Evolutionary conservation across 1,140 invertebrate species (phyloP), one percentile per base, ranked within the genome.

Genomic region (Halyomorpha halys): DNA sequence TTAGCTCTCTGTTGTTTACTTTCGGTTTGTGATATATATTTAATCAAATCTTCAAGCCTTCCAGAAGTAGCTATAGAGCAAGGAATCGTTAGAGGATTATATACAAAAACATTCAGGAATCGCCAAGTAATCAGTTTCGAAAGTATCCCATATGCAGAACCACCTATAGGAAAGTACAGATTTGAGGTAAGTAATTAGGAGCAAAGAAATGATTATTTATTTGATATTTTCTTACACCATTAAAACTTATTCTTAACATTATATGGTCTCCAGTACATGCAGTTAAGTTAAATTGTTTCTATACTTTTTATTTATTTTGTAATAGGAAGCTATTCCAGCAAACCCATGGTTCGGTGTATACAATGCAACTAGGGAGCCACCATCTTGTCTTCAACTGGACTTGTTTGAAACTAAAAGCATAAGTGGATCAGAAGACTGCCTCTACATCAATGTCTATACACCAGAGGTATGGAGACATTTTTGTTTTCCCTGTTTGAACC

Each of bases 401-500:
- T 16, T 39, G 11, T 13, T 11, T 11, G 1, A 4, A 15, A n/a
- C 16, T 27, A 59, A 34, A 49, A 11, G 16, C 14, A 3, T 59
- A 4, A 3, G 2, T 21, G 65, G 65, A 14, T 13, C 21, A 64
- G 71, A 72, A 56, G 71, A 72, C 65, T 72, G 71, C 59, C 59
- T 72, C 2, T 72, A 68, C 44, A 53, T 72, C 13, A 72, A 72
- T 60, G 64, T 72, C 9, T 72, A 67, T 44, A 69, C 70, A 3
- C 69, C 70, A n/a, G 65, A 59, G 54, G 54, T 59, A 59, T 39
- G 11, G 8, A 30, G 27, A n/a, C n/a, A n/a, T n/a, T n/a, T n/a
- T n/a, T n/a, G n/a, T n/a, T n/a, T n/a, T n/a, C n/a, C n/a, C n/a
- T n/a, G n/a, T n/a, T n/a, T n/a, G n/a, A n/a, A n/a, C n/a, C n/a